A percentile compares a stretch with the other conserved stretches of the same genome.
These are phyloP conservation scores for Nemotelus pantherinus DNA, from an alignment of 2,888 invertebrate genomes.

Conservation along the genomic window DNA sequence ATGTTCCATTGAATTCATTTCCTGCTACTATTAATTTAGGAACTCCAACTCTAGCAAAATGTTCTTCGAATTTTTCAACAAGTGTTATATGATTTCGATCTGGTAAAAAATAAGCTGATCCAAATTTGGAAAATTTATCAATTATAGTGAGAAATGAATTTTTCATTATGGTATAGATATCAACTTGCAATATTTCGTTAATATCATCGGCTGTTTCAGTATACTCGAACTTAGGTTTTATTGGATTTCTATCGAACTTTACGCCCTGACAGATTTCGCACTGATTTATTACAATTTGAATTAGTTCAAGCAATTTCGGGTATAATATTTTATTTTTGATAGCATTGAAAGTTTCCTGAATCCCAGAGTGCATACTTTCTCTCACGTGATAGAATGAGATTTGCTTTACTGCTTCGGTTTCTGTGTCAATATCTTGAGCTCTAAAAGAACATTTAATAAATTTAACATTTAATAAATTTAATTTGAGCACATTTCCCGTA, in stretches of 20 bases:
- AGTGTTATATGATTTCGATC: too few species aligned
- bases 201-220: conserved; percentile 25
- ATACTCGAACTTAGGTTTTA: conserved; percentile 22
- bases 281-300: neutral
- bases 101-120: too few species aligned
- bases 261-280: neutral
- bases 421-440: conserved; percentile 43
- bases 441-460: conserved; percentile 45
- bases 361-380: conserved; percentile 50
- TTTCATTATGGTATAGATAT: conserved; percentile 27
- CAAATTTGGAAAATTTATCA: too few species aligned
- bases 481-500: conserved; percentile 49
- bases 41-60: too few species aligned
- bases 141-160: neutral
- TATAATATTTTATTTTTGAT: conserved; percentile 49
- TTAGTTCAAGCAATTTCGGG: conserved; percentile 46
- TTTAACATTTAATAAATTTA: too few species aligned
- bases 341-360: conserved; percentile 43
- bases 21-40: too few species aligned
- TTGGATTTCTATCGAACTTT: neutral
- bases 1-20: too few species aligned
- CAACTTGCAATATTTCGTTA: conserved; percentile 23
- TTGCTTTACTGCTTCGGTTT: conserved; percentile 45
- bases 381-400: conserved; percentile 49
- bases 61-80: too few species aligned